Base-by-base conservation (phyloP, 2,113 vertebrate genomes). In the Promerops cafer region DNA sequence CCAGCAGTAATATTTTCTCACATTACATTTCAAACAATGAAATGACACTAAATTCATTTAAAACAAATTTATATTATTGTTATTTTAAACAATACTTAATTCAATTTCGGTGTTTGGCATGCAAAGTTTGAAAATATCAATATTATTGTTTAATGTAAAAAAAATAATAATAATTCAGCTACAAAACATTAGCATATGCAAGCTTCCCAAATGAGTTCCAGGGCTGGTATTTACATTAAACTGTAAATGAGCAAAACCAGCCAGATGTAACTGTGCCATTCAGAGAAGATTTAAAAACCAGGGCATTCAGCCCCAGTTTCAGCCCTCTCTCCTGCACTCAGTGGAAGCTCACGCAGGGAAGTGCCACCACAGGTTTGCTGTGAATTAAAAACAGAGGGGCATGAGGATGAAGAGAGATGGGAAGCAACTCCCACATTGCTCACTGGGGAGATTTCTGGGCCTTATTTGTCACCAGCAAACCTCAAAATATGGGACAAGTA, bases 21-120 rank as follows among this genome's bases (percentile, higher is more conserved):
- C 95, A 96, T 96, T 98, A 97, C 94, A 98, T 92, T 98, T 98
- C 98, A 98, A 98, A 98, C 96, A 98, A 93, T 96, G 97, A 98
- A 98, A 98, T 98, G 97, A 98, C 98, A 97, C 97, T 98, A 98
- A 98, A 98, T 98, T 98, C 96, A 98, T 97, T 98, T 97, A 97
- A 96, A 97, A 98, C 97, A 98, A 98, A 98, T 97, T 97, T 97
- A 97, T 97, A 97, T 97, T 97, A 97, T 98, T 97, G 97, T 98
- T 97, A 96, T 98, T 98, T 98, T 98, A 98, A 98, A 98, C 97
- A 98, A 97, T 97, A 93, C 97, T 97, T 98, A 98, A 98, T 98
- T 98, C 96, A 98, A 98, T 98, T 98, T 98, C 89, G 92, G 79
- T 98, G 97, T 98, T 98, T 98, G 98, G 96, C 97, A 88, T 96